These are phyloP conservation scores for Drosophila robusta DNA, from an alignment of 2,888 invertebrate species.

Conservation along the genomic window DNA sequence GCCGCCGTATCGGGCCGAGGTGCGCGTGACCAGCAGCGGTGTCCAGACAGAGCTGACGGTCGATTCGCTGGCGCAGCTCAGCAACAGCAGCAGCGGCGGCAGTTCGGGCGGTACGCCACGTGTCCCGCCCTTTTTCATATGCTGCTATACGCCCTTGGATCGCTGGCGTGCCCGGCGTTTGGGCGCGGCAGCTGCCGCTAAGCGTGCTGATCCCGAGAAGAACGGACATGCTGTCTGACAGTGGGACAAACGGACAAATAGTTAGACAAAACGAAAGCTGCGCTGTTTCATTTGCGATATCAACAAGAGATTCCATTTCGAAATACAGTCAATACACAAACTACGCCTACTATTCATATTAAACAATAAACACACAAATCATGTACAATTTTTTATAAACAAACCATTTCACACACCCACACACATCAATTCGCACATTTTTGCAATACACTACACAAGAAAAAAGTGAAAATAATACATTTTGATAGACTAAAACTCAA, in stretches of 20 bases:
- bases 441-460: constrained; percentile 60
- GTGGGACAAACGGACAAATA: constrained; percentile 13
- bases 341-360: constrained; percentile 42
- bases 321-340: constrained; percentile 58
- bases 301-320: constrained; percentile 84
- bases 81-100: constrained; percentile 61
- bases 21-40: constrained; percentile 83
- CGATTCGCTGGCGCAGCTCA: constrained; percentile 73
- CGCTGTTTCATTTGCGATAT: constrained; percentile 84
- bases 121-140: constrained; percentile 83
- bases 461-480: constrained; percentile 21
- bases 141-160: constrained; percentile 85
- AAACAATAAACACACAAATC: constrained; percentile 1
- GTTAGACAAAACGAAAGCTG: constrained; percentile 17
- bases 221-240: constrained; percentile 75
- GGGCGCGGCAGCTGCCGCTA: constrained; percentile 49
- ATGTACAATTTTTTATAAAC: constrained; percentile 69
- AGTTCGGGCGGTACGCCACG: constrained; percentile 65
- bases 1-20: constrained; percentile 63
- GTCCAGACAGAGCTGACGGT: constrained; percentile 83
- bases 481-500: constrained; percentile 54
- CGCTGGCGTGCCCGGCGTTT: constrained; percentile 83
- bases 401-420: constrained; percentile 27
- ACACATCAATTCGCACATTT: constrained; percentile 61
- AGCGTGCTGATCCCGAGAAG: constrained; percentile 44